Conservation (phyloP, 2,888 invertebrate species). For the Drosophila neotestacea region DNA sequence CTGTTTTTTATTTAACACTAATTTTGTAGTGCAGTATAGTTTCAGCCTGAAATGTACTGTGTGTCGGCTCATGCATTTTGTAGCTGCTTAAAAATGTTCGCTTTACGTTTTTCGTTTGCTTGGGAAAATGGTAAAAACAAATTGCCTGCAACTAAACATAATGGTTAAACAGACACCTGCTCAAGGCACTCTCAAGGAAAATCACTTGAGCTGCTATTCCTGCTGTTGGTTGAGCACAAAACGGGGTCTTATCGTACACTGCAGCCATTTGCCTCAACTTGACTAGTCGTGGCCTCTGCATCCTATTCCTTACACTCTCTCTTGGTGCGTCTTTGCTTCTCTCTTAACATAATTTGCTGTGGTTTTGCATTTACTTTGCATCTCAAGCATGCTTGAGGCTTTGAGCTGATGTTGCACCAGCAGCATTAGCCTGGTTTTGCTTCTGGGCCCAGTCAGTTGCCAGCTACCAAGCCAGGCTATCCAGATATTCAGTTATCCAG, state of each 20-base stretch:
- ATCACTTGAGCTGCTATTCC: constrained; percentile 70
- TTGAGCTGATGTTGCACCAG: constrained; percentile 41
- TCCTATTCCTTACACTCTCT: neutral
- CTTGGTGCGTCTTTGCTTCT: neutral
- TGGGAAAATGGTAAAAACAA: constrained; percentile 66
- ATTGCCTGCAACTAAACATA: constrained; percentile 80
- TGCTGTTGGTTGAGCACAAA: constrained; percentile 10
- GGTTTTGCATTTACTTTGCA: constrained; percentile 81
- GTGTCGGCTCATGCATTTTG: constrained; percentile 39
- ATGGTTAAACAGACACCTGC: constrained; percentile 80
- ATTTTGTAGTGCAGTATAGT: constrained; percentile 3
- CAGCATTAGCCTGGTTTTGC: constrained; percentile 52
- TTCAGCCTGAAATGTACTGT: neutral
- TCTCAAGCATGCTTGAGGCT: constrained; percentile 71
- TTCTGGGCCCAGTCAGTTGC: constrained; percentile 30
- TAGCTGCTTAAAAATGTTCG: constrained; percentile 42
- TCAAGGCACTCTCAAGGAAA: constrained; percentile 71
- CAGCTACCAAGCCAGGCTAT: constrained; percentile 13
- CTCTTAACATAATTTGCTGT: constrained; percentile 78
- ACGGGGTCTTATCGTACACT: constrained; percentile 40
- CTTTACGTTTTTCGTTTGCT: constrained; percentile 35
- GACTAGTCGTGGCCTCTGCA: constrained; percentile 35
- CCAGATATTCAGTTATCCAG: constrained; percentile 6
- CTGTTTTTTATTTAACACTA: neutral
- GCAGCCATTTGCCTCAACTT: constrained; percentile 46